Conservation (phyloP, 2,888 invertebrate genomes). For the Antheraea yamamai region DNA sequence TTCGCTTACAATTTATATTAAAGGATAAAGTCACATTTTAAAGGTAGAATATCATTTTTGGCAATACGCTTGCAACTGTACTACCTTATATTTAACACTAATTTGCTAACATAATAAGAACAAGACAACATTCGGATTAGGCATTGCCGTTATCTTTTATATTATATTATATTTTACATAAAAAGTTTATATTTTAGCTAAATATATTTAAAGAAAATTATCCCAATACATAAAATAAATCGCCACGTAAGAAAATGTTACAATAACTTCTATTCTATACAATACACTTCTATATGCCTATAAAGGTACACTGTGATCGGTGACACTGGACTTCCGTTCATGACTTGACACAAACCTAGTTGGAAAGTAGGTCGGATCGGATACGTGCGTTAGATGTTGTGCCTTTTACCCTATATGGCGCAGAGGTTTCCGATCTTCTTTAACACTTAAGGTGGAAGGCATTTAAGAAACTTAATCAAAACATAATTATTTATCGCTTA, state of each 20-base stretch:
- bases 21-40: too few relatives aligned
- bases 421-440: conserved; percentile 56
- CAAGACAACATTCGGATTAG: too few relatives aligned
- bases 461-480: conserved; percentile 14
- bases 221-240: not conserved
- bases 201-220: not conserved
- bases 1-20: too few relatives aligned
- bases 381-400: conserved; percentile 41
- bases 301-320: not conserved
- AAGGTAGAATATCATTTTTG: too few relatives aligned
- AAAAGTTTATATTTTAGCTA: too few relatives aligned
- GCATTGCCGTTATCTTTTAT: too few relatives aligned
- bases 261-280: not conserved
- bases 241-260: not conserved
- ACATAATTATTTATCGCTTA: conserved; percentile 12
- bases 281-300: not conserved
- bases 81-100: too few relatives aligned
- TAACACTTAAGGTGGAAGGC: conserved; percentile 13
- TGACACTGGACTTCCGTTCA: conserved; percentile 36
- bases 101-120: too few relatives aligned
- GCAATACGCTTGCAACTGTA: too few relatives aligned
- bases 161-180: too few relatives aligned
- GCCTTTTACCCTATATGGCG: conserved; percentile 61
- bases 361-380: conserved; percentile 66
- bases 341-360: conserved; percentile 35